Conservation (phyloP, 2,797 vertebrate genomes). For the Toxotes lorentzi region DNA sequence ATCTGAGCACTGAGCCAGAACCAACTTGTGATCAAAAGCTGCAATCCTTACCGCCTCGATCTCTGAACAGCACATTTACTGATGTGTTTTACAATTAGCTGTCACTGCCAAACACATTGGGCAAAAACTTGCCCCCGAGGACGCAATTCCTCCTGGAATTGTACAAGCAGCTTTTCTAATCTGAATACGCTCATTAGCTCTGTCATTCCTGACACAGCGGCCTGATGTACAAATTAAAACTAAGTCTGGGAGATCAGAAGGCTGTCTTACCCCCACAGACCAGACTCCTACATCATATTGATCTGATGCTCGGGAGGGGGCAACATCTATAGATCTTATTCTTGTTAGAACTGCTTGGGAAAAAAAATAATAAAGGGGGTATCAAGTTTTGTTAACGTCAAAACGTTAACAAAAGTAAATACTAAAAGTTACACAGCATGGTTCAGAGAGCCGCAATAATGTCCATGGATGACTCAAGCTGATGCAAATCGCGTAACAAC, state of each 20-base stretch:
- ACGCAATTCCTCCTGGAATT: conserved; percentile 3
- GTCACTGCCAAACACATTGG: conserved; percentile 27
- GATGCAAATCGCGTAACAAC: conserved; percentile 15
- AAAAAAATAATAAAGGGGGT: background rate
- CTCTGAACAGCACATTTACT: conserved; percentile 30
- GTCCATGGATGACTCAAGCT: background rate
- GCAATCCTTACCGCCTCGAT: conserved; percentile 27
- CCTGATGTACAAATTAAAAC: conserved; percentile 34
- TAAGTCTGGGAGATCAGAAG: conserved; percentile 40
- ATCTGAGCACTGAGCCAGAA: conserved; percentile 42
- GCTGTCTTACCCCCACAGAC: conserved; percentile 17
- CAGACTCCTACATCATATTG: conserved; percentile 43
- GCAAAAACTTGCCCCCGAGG: background rate
- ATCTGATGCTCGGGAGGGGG: conserved; percentile 30
- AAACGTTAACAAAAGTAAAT: background rate
- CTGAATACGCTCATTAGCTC: conserved; percentile 48
- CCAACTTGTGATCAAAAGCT: conserved; percentile 14
- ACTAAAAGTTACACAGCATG: background rate
- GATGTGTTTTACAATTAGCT: conserved; percentile 45
- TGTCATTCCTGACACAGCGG: conserved; percentile 9
- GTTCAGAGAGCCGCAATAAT: background rate
- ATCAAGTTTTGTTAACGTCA: background rate
- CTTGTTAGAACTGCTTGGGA: conserved; percentile 3
- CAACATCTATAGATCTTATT: conserved; percentile 15
- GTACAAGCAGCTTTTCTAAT: conserved; percentile 36